Conservation (phyloP, 2,888 invertebrate genomes). For the Hylaea fasciaria region DNA sequence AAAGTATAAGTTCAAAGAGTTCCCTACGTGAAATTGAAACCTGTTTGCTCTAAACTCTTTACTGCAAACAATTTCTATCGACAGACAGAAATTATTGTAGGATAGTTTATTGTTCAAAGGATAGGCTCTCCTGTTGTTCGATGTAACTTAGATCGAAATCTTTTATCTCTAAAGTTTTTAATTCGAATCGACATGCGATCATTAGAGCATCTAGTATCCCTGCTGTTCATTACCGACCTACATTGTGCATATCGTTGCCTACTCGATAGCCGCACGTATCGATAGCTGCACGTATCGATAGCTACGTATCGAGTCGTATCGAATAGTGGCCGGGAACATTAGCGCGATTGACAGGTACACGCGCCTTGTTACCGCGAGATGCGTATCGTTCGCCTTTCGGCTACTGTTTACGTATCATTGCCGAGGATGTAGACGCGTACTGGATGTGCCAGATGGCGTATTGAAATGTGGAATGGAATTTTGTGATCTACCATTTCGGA, state of each 20-base stretch:
- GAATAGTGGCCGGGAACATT: conserved; percentile 60
- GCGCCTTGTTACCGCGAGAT: conserved; percentile 81
- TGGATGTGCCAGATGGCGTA: conserved; percentile 49
- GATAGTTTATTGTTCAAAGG: no score
- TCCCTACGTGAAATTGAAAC: no score
- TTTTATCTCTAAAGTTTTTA: no score
- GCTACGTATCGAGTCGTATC: conserved; percentile 39
- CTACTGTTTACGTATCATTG: conserved; percentile 76
- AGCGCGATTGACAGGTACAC: conserved; percentile 81
- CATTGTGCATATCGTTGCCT: conserved; percentile 24
- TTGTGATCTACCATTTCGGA: no score
- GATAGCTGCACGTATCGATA: conserved; percentile 16
- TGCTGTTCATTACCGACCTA: conserved; percentile 8
- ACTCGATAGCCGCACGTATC: conserved; percentile 21
- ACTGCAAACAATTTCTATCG: no score
- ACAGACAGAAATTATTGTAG: no score
- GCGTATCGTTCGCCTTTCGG: conserved; percentile 78
- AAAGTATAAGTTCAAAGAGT: no score
- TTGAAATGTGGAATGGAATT: no score
- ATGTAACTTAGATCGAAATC: no score
- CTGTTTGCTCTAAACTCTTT: no score
- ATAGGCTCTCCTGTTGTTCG: no score
- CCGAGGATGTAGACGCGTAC: conserved; percentile 44
- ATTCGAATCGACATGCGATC: no score
- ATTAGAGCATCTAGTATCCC: neutral